Percentiles rank a stretch among this genome's conserved stretches.
These are phyloP conservation scores for Pachycephala philippinensis DNA, from an alignment of 2,113 vertebrate species.

Conservation along the genomic window DNA sequence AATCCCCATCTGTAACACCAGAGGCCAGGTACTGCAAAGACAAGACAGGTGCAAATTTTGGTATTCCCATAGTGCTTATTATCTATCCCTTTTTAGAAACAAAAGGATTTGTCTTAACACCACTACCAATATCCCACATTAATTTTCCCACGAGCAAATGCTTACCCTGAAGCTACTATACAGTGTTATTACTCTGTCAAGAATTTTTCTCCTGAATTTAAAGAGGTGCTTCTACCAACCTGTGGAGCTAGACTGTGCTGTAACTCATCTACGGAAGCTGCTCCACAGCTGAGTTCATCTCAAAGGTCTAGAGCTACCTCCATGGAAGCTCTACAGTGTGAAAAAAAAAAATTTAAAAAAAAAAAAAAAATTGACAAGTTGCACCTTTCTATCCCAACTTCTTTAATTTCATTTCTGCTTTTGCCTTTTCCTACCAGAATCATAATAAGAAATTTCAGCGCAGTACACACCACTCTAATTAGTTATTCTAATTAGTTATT, in stretches of 20 bases:
- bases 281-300: background rate
- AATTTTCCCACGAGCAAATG: slow-evolving; percentile 25
- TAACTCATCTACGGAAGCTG: background rate
- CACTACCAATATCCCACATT: slow-evolving; percentile 5
- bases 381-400: background rate
- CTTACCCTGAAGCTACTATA: background rate
- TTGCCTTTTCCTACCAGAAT: background rate
- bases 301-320: background rate
- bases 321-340: background rate
- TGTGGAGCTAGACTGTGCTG: background rate
- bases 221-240: background rate
- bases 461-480: background rate
- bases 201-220: background rate
- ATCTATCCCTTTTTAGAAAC: background rate
- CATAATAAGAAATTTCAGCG: background rate
- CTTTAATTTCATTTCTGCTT: background rate
- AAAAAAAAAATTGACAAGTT: background rate
- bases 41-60: slow-evolving; percentile 16
- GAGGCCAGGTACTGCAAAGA: slow-evolving; percentile 6
- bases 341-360: background rate
- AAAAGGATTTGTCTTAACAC: slow-evolving; percentile 43
- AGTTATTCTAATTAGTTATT: background rate
- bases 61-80: slow-evolving; percentile 20
- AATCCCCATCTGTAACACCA: slow-evolving; percentile 49
- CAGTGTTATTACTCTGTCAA: slow-evolving; percentile 2